Evolutionary conservation across 2,797 vertebrate species (phyloP), one percentile per base, ranked within the genome.

Genomic region (Premnoplex brunnescens): DNA sequence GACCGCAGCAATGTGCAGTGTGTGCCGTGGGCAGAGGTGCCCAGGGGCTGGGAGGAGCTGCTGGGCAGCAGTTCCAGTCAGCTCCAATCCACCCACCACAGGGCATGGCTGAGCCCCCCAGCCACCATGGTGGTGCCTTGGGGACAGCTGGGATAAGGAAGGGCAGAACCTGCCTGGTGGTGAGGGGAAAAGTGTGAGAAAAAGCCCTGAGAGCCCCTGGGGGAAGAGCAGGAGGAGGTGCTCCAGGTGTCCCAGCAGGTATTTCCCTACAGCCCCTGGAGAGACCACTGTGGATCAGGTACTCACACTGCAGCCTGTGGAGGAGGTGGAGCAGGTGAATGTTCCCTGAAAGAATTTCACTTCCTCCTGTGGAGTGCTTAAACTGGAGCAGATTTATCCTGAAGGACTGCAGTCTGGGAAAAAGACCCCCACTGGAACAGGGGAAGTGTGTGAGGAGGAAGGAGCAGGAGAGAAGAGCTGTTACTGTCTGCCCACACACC

Each of bases 71-170:
- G 21, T 37, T 75, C 68, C 86, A 82, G 12, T 14, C 2, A 2
- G 20, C 17, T 55, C 36, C 48, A 43, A 8, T 7, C 0, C 0
- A 27, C 21, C 44, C 63, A 30, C 9, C 1, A 1, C 39, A 34
- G 63, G 39, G 27, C 39, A 8, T 2, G 4, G 49, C 80, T 23
- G 32, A 36, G 62, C 58, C 34, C 39, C 1, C 1, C 1, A 3
- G 54, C 6, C 34, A 11, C 0, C 0, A 3, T 22, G 15, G 49
- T 1, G 0, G 10, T 3, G 2, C 21, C 10, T 10, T 0, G 0
- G 36, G 28, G 41, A 27, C 5, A 69, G 14, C 5, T 8, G 12
- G 22, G 8, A 10, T 8, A 1, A 39, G 16, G 12, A 6, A 56
- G 24, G 14, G 27, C 27, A 75, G 39, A 78, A 11, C 0, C 27